Evolutionary conservation across 92 coral and sea anemone species (phyloP), one percentile per base, ranked within the genome.

Genomic region (Zoanthus sansibaricus): DNA sequence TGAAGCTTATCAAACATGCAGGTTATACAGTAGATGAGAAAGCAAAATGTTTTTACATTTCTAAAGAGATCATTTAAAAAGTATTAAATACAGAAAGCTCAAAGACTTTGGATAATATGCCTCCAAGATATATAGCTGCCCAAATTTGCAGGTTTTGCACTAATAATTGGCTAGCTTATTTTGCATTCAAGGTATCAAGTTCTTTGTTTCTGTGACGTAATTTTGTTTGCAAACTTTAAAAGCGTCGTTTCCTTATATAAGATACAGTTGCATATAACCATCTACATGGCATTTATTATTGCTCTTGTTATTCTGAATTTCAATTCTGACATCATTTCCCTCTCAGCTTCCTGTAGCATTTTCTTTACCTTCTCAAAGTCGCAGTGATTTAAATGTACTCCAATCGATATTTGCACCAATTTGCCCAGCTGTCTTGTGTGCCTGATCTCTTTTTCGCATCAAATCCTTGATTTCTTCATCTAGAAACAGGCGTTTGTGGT

Each of bases 221-320:
- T 25, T 25, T 25, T 25, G 0, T 25, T 25, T 0, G 25, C 25
- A 25, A 25, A 25, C 25, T 25, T 25, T 0, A 25, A 25, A 25
- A 25, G 56, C 77, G 86, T 70, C 58, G 66, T 75, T 77, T 90
- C 92, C 71, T 80, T 79, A 8, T 87, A 54, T 21, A 73, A 75
- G 80, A 90, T 82, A 66, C 88, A 87, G 54, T 90, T 86, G 59
- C 85, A 16, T 72, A 88, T 82, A 62, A 67, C 87, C 77, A 75
- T 88, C 84, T 77, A 90, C 89, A 72, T 72, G 79, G 89, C 73
- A 74, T 71, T 37, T 37, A 4, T 37, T 86, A 20, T 52, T 76
- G 59, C 59, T 79, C 56, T 79, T 71, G 86, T 74, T 86, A 58
- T 82, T 54, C 55, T 74, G 64, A 37, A 90, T 72, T 71, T 90